Evolutionary conservation across 2,888 invertebrate species (phyloP), one percentile per base, ranked within the genome.

Genomic region (Ariolimax columbianus): DNA sequence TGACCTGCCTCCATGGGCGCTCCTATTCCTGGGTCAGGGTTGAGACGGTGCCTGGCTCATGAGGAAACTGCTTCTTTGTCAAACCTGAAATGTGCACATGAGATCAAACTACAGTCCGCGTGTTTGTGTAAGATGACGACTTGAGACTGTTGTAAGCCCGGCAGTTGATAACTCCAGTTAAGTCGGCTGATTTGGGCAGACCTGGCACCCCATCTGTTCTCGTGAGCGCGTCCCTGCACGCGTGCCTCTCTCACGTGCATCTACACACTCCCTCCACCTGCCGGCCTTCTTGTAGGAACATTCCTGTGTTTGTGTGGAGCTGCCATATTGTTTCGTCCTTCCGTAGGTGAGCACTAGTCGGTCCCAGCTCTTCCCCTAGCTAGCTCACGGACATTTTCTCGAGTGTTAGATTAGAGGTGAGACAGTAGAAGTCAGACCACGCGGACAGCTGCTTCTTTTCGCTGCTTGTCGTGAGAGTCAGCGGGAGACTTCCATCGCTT

Each of bases 321-420:
- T 73, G 87, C 88, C 87, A 87, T 87, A 83, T 87, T 86, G 87
- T 87, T 88, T 88, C 88, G 88, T 87, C 79, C 81, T 70, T 70
- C 82, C 55, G 38, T 59, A 82, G 82, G 73, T 82, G 55, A 72
- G 82, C 72, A 51, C 9, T 23, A 38, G 40, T 55, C 82, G 73
- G 73, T 59, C 73, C 59, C 38, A 38, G 17, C 40, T 40, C 17
- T 63, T 78, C 38, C n/a, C 40, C 3, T 9, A 23, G 4, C 59
- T 40, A 11, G 63, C n/a, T n/a, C 14, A 23, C 17, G 33, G 66
- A n/a, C 59, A 63, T n/a, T 63, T 26, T 23, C n/a, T 63, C 55
- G 17, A 23, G 2, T 55, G 9, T 23, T 55, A 55, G 14, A 55
- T 2, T 17, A 55, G 19, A 55, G 23, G 55, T 17, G 17, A n/a